Base-by-base conservation (phyloP, 2,888 invertebrate genomes). In the Sminthurides aquaticus region DNA sequence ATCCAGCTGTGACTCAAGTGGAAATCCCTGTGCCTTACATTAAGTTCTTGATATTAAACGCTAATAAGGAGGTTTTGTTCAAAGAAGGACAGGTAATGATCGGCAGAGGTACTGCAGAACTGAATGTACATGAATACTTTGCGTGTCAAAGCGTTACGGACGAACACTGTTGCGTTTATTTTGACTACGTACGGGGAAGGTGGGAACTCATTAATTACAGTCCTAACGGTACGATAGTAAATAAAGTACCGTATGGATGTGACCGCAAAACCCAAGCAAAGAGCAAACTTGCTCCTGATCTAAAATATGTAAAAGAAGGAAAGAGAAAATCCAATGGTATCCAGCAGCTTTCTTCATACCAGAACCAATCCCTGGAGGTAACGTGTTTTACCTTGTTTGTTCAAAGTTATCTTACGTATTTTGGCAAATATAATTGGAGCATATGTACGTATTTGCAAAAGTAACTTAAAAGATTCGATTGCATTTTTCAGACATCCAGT, bases 141-240 rank as follows among this genome's bases (percentile, higher is more conserved):
- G 24, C 60, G 11, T 72, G 72, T 49, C 57, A 66, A 2, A 60
- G 69, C 1, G 60, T 71, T 11, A 62, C 69, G 20, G 57, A 49
- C 11, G 64, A 65, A n/a, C 71, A 72, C 48, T 68, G 69, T 18
- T 66, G 65, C 43, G 62, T 72, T 34, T 71, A 63, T 54, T 72
- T 57, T 48, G 69, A 72, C 57, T 62, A 60, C 15, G 64, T 60
- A 1, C 55, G 64, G 18, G 29, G 63, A 11, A 65, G 63, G 11
- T 74, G 71, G 71, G 96, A 96, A 81, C 81, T 96, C 76, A 85
- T 96, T 68, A 96, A 96, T 82, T 96, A 96, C 81, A 64, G 64
- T 52, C 64, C 64, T 24, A 58, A 64, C 28, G 64, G 64, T 15
- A 64, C 64, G 15, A 20, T 64, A 22, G 64, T 64, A 2, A 64